Evolutionary conservation across 2,113 vertebrate genomes (phyloP), one percentile per base, ranked within the genome.

Genomic region (Micromys minutus): DNA sequence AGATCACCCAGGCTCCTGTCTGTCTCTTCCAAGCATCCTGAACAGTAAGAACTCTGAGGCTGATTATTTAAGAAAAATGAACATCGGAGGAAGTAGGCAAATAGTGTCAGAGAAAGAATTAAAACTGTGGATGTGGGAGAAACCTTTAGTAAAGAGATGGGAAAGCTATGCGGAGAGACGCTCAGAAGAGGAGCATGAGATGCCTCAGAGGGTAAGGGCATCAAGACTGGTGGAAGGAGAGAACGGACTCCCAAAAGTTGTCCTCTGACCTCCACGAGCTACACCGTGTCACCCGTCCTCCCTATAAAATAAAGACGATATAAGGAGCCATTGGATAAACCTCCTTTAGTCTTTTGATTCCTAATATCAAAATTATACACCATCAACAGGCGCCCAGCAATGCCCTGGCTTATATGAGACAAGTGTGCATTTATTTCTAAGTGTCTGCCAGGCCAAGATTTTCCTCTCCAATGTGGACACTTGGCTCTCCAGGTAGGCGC

Each of bases 401-500:
- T 52, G 22, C 50, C 63, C 1, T 0, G 15, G 55, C 47, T 79
- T 79, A 75, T 57, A 63, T 83, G 21, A 85, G 31, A 36, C 31
- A 52, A 45, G 74, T 50, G 21, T 71, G 55, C 87, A 42, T 88
- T 90, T 89, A 59, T 88, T 92, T 90, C 42, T 24, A 90, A 94
- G 71, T 63, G 39, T 83, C 94, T n/a, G 63, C 36, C 31, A 47
- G 34, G 24, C 39, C 21, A 84, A 87, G 81, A 75, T 93, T 89
- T 42, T 89, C 12, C 95, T 96, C 76, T 45, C 9, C 50, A 86
- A 21, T n/a, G 50, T 57, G 29, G 55, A 77, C 92, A 71, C 63
- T 95, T 77, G 83, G 97, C 96, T 90, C 69, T 89, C 94, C 84
- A 95, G 77, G 96, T 93, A 97, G 95, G 89, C 10, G 36, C 71